Evolutionary conservation across 1,140 invertebrate genomes (phyloP), one percentile per base, ranked within the genome.

Genomic region (Argopecten irradians): DNA sequence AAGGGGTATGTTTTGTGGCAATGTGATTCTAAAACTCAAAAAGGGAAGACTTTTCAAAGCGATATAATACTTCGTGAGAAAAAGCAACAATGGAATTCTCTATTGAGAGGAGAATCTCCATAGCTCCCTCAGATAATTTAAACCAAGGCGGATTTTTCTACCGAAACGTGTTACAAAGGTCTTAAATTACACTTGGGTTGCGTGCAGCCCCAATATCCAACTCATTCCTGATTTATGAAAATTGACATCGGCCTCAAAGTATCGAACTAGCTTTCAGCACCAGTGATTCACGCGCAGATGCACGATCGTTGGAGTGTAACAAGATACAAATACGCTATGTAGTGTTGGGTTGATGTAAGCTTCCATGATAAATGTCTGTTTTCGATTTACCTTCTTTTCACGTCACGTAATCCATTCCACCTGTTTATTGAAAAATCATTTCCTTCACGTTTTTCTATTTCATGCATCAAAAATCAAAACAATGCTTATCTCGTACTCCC

Each of bases 151-250:
- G 8, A 5, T 0, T 71, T 71, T 71, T 16, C 55, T n/a, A 71
- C 55, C n/a, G 55, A 71, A 71, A 71, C n/a, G 55, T 71, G n/a
- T 71, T 71, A 28, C 28, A 11, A n/a, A 28, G n/a, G 22, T 16
- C 55, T 71, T 28, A 39, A 71, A 71, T 28, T 71, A 28, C 22
- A 28, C 55, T 28, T 71, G 55, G 22, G 22, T 71, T 71, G 55
- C 55, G 55, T 71, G 55, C 55, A 71, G n/a, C 55, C 55, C 22
- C 55, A 71, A 71, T 71, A 28, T 71, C 55, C n/a, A 71, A 2
- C 55, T 71, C 55, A 71, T 71, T 71, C 55, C 55, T 71, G 55
- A 71, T 71, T 71, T 71, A 71, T 71, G 22, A 71, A 71, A 71
- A 71, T 71, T 71, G 55, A 71, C 55, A 71, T 28, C 55, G 55